Base-by-base conservation (phyloP, 64 coral and sea anemone genomes). In the Pachyseris speciosa region DNA sequence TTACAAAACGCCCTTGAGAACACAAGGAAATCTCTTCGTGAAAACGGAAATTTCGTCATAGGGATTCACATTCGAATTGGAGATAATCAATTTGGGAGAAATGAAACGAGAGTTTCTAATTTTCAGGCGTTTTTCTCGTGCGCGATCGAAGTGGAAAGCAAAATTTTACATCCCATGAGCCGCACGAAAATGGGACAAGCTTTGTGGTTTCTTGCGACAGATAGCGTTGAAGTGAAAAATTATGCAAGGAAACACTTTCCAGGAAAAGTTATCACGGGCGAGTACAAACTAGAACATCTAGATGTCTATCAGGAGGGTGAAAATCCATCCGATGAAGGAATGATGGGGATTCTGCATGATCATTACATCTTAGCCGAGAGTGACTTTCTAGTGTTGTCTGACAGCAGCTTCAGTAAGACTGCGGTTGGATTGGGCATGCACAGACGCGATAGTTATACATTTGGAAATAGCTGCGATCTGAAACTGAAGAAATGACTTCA, bases 31-130 rank as follows among this genome's bases (percentile, higher is more conserved):
- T 41, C 61, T 11, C 67, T 90, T 30, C 26, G 74, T 27, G 25
- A 68, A 52, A 61, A 71, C 31, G 43, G 17, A 4, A 12, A 31
- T 34, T 76, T 64, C 34, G 22, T 64, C 26, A 78, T 90, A 79
- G 87, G 87, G 15, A 90, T 90, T 57, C 87, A 90, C 37, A 67
- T 90, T 32, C 87, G 87, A 13, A 15, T 67, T 12, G 87, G 87
- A 31, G 87, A 90, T 64, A 0, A 22, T 9, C 41, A 67, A 28
- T 64, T 69, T 45, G 75, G 30, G 33, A 48, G 12, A 44, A 57
- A 12, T n/a, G 67, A n/a, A 13, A 65, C 59, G 1, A 69, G 19
- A 90, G 59, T 47, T 33, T 79, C 38, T 17, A 51, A 71, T 29
- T 75, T 75, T 36, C 53, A 64, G 30, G 5, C 12, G 57, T 89